phyloP scores from a whole-genome alignment of 2,113 vertebrate genomes.

The Struthio camelus region DNA sequence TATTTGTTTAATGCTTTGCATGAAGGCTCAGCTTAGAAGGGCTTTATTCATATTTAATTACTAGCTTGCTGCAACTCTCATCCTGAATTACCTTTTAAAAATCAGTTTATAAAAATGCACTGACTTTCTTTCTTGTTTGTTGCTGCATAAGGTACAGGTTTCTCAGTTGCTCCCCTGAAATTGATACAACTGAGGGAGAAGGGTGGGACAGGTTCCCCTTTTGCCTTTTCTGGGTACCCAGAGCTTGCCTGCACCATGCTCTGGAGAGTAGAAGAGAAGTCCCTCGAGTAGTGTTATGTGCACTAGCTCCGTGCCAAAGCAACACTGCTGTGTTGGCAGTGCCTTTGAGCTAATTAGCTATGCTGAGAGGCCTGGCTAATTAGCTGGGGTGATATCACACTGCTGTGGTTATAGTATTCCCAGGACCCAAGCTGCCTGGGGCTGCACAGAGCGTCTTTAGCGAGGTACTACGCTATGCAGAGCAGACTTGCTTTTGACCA shows the following conservation, averaged over 20 bases:
- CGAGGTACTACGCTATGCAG: background rate
- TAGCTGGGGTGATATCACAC: fast-evolving
- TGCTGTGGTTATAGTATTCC: background rate
- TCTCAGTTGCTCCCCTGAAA: background rate
- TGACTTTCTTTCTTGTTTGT: conserved; percentile 66
- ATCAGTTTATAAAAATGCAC: conserved; percentile 73
- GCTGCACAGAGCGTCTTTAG: background rate
- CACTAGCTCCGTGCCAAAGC: background rate
- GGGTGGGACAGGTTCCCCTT: background rate
- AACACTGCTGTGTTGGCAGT: background rate
- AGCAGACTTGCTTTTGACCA: background rate
- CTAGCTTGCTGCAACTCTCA: conserved; percentile 64
- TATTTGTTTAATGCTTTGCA: conserved; percentile 63
- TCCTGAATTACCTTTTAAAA: conserved; percentile 82
- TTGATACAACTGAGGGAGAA: background rate
- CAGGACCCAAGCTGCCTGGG: background rate
- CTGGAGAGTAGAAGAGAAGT: background rate
- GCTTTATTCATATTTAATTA: conserved; percentile 84
- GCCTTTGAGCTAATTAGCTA: background rate
- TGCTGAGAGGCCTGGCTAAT: background rate
- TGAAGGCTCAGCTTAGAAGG: conserved; percentile 76
- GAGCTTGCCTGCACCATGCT: background rate
- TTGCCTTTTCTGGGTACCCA: background rate
- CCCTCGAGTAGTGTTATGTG: background rate
- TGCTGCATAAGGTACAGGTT: conserved; percentile 54